Conservation (phyloP, 2,888 invertebrate species). For the Epistrophella euchroma region DNA sequence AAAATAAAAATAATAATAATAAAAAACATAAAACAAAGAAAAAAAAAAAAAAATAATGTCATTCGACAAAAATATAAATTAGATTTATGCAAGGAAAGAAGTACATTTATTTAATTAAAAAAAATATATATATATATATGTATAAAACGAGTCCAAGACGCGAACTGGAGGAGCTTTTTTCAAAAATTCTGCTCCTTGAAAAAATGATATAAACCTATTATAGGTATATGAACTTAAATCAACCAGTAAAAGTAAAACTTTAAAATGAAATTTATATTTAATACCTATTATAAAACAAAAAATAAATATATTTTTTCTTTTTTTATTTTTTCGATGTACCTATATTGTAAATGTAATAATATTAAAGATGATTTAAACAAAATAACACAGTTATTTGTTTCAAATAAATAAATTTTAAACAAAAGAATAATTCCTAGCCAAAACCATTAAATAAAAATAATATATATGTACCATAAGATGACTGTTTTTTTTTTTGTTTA, state of each 20-base stretch:
- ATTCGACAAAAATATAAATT: conserved; percentile 60
- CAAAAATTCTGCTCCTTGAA: conserved; percentile 8
- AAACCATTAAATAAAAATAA: conserved; percentile 74
- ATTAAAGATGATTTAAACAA: conserved; percentile 45
- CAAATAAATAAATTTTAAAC: conserved; percentile 79
- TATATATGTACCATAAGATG: conserved; percentile 68
- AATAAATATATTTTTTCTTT: conserved; percentile 60
- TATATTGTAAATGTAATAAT: conserved; percentile 77
- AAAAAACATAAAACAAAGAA: conserved; percentile 47
- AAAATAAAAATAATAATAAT: conserved; percentile 30
- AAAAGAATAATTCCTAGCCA: conserved; percentile 78
- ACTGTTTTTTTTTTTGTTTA: conserved; percentile 22
- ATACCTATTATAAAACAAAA: conserved; percentile 39
- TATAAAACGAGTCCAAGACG: conserved; percentile 46
- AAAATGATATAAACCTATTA: conserved; percentile 6
- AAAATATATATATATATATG: neutral
- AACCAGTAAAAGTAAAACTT: conserved; percentile 57
- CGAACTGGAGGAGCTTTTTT: conserved; percentile 53
- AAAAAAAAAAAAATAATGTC: conserved; percentile 60
- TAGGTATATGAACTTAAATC: conserved; percentile 28
- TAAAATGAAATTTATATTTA: conserved; percentile 61
- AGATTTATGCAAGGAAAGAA: conserved; percentile 36
- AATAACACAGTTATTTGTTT: conserved; percentile 82
- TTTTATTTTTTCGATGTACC: conserved; percentile 78
- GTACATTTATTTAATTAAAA: conserved; percentile 23